Base-by-base conservation (phyloP, 1,140 invertebrate species). In the Anagrus nilaparvatae region DNA sequence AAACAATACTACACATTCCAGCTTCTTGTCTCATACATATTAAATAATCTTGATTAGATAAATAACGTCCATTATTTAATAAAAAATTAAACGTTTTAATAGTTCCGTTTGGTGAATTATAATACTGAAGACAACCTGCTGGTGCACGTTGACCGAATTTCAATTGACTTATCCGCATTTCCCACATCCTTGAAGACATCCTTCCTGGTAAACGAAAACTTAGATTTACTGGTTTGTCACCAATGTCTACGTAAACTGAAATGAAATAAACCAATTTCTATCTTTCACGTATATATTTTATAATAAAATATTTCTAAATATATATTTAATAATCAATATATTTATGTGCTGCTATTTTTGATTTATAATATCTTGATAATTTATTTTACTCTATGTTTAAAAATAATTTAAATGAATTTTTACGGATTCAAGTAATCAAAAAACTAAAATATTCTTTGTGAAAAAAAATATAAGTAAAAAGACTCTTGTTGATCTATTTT, bases 71-170 rank as follows among this genome's bases (percentile, higher is more conserved):
- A n/a, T n/a, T n/a, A 56, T 88, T 88, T 3, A 80, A 76, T 1
- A 83, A 76, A 54, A 78, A 87, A 59, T 88, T 88, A 56, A 87
- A 77, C 1, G 82, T 85, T 56, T 78, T 74, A 28, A 84, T 66
- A 2, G 73, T 73, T 17, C 80, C 81, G 50, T 74, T 75, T 3
- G 55, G 38, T 10, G 67, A 69, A 3, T 72, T 75, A 51, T 73
- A 74, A 53, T 84, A 85, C 55, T 87, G 84, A 12, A 83, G 58
- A 54, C 84, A 87, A 17, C 79, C 78, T 14, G 75, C 72, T 0
- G 84, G 84, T 0, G 82, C 81, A 5, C 81, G 65, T 47, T 84
- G 71, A 7, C 74, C 77, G 23, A 87, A 84, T 2, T 77, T 79
- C 49, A 87, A 65, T 52, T 84, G 82, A 4, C 71, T 67, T 4